These are phyloP conservation scores for Danio tinwini DNA, from an alignment of 2,797 vertebrate species.

Conservation along the genomic window DNA sequence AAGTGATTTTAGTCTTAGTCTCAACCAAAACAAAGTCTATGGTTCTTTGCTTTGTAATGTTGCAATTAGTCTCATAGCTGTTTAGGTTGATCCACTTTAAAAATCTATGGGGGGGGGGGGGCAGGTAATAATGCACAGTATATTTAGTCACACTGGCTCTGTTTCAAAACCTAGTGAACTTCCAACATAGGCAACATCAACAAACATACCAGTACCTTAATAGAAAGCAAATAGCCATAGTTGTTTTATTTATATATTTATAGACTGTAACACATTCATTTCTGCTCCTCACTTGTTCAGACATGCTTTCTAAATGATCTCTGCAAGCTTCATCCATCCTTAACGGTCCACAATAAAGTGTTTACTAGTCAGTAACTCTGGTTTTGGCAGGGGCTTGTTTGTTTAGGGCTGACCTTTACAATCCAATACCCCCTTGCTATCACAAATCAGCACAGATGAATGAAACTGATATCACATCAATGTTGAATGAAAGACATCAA, in stretches of 20 bases:
- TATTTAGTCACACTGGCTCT: background rate
- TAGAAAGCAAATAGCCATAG: conserved; percentile 3
- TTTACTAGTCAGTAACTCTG: conserved; percentile 35
- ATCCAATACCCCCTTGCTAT: background rate
- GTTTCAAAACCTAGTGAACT: background rate
- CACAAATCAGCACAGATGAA: background rate
- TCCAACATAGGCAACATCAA: background rate
- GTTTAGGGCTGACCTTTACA: conserved; percentile 18
- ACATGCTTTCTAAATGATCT: conserved; percentile 46
- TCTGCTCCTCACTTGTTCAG: conserved; percentile 48
- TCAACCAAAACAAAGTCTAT: background rate
- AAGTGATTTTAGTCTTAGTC: background rate
- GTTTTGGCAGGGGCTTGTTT: conserved; percentile 25
- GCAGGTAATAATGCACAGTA: background rate
- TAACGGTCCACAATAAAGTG: conserved; percentile 46
- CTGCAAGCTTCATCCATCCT: conserved; percentile 36
- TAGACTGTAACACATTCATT: background rate
- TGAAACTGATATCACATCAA: background rate
- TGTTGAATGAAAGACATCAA: background rate
- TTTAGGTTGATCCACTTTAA: background rate
- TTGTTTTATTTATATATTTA: conserved; percentile 8
- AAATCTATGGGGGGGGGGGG: background rate
- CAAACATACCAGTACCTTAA: background rate
- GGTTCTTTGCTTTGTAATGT: background rate
- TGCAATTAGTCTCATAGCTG: background rate